Evolutionary conservation across 2,888 invertebrate genomes (phyloP), one percentile per base, ranked within the genome.

Genomic region (Aphodius granarius): DNA sequence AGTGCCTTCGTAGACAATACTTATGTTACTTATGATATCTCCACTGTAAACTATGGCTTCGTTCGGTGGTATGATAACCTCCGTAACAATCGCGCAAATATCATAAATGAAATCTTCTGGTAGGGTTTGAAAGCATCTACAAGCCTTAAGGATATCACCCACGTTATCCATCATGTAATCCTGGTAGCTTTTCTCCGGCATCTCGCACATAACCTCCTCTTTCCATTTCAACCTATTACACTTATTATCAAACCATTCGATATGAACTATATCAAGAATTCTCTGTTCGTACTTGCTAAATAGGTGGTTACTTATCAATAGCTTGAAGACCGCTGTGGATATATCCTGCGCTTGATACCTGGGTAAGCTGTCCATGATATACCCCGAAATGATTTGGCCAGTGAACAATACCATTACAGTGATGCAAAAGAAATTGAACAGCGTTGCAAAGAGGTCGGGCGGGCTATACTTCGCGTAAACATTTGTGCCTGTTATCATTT

Each of bases 181-280:
- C n/a, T 72, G 72, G 22, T 73, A 22, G n/a, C 65, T 73, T 16
- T 72, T 66, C 20, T 63, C 62, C 13, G 74, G 72, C 68, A 77
- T 73, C 23, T 68, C 63, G 18, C 72, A 71, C 13, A 73, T 16
- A 16, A 77, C 70, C 15, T 63, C 72, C 16, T 71, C 70, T 5
- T 16, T 18, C 15, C 43, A 18, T 22, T 63, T 75, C 22, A 77
- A 21, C 9, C 22, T 9, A 0, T 63, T 71, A 13, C 75, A 72
- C 16, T 70, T 21, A 64, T 77, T 77, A 20, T 77, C 74, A 19
- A 70, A 66, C 77, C 73, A 73, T 62, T 77, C 70, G 3, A 74
- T 70, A 21, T 77, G 68, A 3, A 75, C 9, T 15, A 70, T 22
- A 17, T 73, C 72, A 16, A 71, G 4, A 17, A 77, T 73, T 43